Base-by-base conservation (phyloP, 2,113 vertebrate species). In the Poeciliopsis prolifica region DNA sequence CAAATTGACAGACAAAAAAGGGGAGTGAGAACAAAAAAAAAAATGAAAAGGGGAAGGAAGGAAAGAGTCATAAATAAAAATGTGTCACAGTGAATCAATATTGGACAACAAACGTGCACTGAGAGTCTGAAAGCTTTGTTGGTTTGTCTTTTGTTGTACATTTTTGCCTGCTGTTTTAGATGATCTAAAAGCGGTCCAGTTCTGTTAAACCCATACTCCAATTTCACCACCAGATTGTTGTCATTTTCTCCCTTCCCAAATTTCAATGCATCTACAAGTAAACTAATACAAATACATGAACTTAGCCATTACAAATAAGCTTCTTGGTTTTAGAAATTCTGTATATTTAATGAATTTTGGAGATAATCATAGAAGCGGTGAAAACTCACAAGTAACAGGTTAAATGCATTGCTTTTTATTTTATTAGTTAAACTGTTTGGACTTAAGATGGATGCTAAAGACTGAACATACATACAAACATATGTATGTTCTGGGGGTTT, bases 1-100 rank as follows among this genome's bases (percentile, higher is more conserved):
- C 83, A 87, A 89, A 88, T 81, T 89, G 86, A 88, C 75, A 87
- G 86, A 88, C 24, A 4, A 28, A 42, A 26, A 83, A 72, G 70
- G 68, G 74, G 75, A 74, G 66, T 76, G 70, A 77, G 83, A 82
- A 80, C 74, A 86, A 80, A 75, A 77, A 77, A 83, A 14, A 11
- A 68, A 44, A 64, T 44, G 71, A 74, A 87, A 77, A 70, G n/a
- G 35, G 35, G 35, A 33, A 51, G 68, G 64, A 65, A 37, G 1
- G 12, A 62, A 67, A 30, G 29, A 67, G 70, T 19, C 51, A 54
- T 66, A 66, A 79, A 77, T 73, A 74, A 69, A 61, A 37, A 67
- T 19, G 58, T 24, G 65, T 62, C 30, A 69, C 4, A 58, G 65
- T 28, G 42, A 81, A 54, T 60, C 63, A 68, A 15, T 58, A n/a